Evolutionary conservation across 2,888 invertebrate genomes (phyloP), one percentile per base, ranked within the genome.

Genomic region (Philereme transversata): DNA sequence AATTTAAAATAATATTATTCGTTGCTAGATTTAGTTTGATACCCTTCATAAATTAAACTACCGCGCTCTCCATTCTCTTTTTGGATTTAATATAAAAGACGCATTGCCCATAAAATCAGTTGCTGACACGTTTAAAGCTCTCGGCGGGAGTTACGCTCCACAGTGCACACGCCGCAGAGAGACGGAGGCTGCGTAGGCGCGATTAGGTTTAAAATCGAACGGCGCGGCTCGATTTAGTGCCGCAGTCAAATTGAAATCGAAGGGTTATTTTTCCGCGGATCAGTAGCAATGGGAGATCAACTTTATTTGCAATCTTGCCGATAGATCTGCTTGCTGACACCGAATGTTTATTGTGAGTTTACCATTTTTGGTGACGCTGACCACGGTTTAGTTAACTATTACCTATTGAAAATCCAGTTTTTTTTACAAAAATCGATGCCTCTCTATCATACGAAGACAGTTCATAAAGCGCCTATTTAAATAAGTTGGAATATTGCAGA

Each of bases 171-270:
- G 5, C 9, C 43, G 43, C 43, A 5, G 33, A 33, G 10, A 54
- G 10, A 35, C 50, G 59, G 11, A 43, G 54, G 55, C 61, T 56
- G 61, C 45, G 50, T 40, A 22, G 33, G 46, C 49, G 54, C 54
- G 54, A 60, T 60, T 54, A 60, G 46, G 54, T 41, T 60, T 46
- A 45, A 57, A 57, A 57, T 55, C 51, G 55, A 60, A 55, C 46
- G 48, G 41, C 45, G 46, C 36, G 46, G 49, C 40, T 49, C 48
- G 49, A 56, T 61, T 48, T 56, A 56, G 52, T 61, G 51, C 60
- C 47, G 60, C 52, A 51, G 22, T 58, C 34, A 51, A 57, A 55
- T 51, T 34, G 11, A 62, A 36, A 43, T 61, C 36, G 11, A 34
- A 41, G 35, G 33, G 57, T 38, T 62, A 57, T 62, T 53, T 57